These are phyloP conservation scores for Eumeta japonica DNA, from an alignment of 1,140 invertebrate genomes.

Conservation along the genomic window DNA sequence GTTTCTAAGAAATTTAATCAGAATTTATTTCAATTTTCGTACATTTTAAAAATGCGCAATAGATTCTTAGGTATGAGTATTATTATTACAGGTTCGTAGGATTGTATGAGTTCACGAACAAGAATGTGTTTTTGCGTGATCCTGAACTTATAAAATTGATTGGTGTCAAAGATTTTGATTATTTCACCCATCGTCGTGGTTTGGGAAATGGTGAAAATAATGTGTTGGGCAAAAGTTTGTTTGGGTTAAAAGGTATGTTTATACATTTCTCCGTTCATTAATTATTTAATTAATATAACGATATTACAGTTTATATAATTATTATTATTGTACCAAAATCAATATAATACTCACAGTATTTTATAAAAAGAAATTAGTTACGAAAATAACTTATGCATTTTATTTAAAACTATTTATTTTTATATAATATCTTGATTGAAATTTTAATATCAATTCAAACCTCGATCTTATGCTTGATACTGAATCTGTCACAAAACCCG, in stretches of 20 bases:
- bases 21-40: too few species aligned
- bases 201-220: constrained; percentile 43
- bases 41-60: too few species aligned
- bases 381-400: constrained; percentile 4
- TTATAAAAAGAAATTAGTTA: constrained; percentile 57
- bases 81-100: constrained; percentile 52
- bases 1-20: too few species aligned
- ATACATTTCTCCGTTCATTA: too few species aligned
- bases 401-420: neutral
- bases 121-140: constrained; percentile 60
- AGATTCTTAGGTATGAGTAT: too few species aligned
- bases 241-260: too few species aligned
- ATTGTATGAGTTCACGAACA: constrained; percentile 54
- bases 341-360: constrained; percentile 60
- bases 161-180: constrained; percentile 65
- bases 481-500: too few species aligned
- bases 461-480: too few species aligned
- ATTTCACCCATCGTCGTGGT: constrained; percentile 60
- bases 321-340: too few species aligned
- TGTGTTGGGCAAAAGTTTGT: constrained; percentile 56
- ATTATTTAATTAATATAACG: neutral
- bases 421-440: constrained; percentile 52
- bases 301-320: too few species aligned
- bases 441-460: too few species aligned
- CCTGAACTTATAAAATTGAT: constrained; percentile 62